phyloP scores from a whole-genome alignment of 1,140 invertebrate genomes.

The Aphis gossypii region DNA sequence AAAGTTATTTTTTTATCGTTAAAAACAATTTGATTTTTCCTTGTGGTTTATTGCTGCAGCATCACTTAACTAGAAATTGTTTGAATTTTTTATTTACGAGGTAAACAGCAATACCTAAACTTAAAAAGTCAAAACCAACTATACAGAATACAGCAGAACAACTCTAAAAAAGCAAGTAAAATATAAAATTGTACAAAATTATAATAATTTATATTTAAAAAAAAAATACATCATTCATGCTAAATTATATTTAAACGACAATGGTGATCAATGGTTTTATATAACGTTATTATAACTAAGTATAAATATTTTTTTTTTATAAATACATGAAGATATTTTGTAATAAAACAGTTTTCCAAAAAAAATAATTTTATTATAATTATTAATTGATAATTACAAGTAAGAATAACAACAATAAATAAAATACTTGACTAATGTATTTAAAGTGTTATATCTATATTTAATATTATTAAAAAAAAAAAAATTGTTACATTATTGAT shows the following conservation, averaged over 20 bases:
- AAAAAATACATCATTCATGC: neutral
- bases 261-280: neutral
- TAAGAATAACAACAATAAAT: neutral
- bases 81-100: no score
- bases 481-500: neutral
- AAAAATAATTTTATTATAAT: neutral
- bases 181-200: no score
- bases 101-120: no score
- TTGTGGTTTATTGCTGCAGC: no score
- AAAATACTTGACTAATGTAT: neutral
- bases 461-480: neutral
- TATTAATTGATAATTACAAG: no score
- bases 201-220: no score
- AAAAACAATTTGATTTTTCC: no score
- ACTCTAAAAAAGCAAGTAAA: no score
- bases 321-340: neutral
- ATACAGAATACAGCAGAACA: no score
- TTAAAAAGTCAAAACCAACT: no score
- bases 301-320: neutral
- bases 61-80: no score
- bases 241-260: neutral
- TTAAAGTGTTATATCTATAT: neutral
- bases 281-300: neutral
- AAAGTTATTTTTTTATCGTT: no score
- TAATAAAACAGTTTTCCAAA: neutral